These are phyloP conservation scores for Saturnia japonica DNA, from an alignment of 2,888 invertebrate species.

Conservation along the genomic window DNA sequence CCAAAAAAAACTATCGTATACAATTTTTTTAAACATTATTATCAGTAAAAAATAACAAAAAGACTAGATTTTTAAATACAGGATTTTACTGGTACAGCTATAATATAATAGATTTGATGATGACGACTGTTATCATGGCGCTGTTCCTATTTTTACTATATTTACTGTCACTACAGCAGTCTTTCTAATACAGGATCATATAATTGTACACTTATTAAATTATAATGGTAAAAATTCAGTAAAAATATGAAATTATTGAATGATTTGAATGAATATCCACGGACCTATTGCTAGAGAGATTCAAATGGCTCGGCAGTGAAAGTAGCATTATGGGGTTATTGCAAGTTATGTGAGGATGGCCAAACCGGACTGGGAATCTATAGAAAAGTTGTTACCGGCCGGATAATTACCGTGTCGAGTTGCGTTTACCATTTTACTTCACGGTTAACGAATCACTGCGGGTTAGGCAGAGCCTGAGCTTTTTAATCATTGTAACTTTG, in stretches of 20 bases:
- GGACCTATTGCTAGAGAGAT: constrained; percentile 14
- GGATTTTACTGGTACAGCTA: neutral
- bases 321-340: constrained; percentile 14
- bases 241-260: neutral
- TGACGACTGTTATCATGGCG: neutral
- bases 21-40: too few species aligned
- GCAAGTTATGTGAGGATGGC: constrained; percentile 14
- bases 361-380: constrained; percentile 14
- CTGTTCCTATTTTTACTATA: neutral
- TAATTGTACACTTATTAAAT: neutral
- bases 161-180: neutral
- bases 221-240: neutral
- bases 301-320: constrained; percentile 20
- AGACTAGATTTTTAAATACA: neutral
- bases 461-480: neutral
- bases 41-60: neutral
- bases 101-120: neutral
- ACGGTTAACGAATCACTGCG: neutral
- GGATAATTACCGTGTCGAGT: constrained; percentile 11
- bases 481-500: neutral
- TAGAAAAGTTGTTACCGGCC: constrained; percentile 14
- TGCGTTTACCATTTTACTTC: constrained; percentile 7
- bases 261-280: neutral
- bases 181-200: neutral
- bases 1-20: too few species aligned